Percentiles rank a stretch among this genome's conserved stretches.
These are phyloP conservation scores for Aethes cnicana DNA, from an alignment of 2,888 invertebrate species.

Conservation along the genomic window DNA sequence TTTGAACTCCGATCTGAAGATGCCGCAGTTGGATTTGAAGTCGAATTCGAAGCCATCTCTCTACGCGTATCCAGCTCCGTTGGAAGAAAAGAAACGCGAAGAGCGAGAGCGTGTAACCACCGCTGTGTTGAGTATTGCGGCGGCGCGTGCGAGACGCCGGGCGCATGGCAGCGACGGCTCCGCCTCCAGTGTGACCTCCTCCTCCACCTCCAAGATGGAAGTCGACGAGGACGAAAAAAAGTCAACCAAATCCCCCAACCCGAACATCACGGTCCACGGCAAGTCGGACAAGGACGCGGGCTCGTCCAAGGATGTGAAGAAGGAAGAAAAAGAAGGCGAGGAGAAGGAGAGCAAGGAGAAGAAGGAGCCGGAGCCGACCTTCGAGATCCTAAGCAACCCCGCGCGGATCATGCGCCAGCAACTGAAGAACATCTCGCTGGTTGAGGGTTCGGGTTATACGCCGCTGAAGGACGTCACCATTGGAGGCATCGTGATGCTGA, in stretches of 20 bases:
- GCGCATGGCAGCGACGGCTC: slow-evolving; percentile 87
- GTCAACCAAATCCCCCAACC: slow-evolving; percentile 72
- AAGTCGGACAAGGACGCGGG: slow-evolving; percentile 70
- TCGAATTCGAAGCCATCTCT: slow-evolving; percentile 97
- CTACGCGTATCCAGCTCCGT: slow-evolving; percentile 97
- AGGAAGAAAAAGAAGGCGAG: slow-evolving; percentile 78
- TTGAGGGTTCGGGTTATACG: slow-evolving; percentile 90
- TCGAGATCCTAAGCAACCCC: slow-evolving; percentile 96
- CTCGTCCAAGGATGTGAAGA: slow-evolving; percentile 75
- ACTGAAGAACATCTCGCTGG: slow-evolving; percentile 88
- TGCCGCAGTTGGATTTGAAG: slow-evolving; percentile 95
- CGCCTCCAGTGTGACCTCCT: slow-evolving; percentile 77
- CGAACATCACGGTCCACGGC: slow-evolving; percentile 76
- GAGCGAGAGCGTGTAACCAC: slow-evolving; percentile 98
- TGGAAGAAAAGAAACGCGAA: slow-evolving; percentile 99
- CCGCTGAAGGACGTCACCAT: slow-evolving; percentile 96
- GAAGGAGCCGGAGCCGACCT: slow-evolving; percentile 95
- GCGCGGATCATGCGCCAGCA: slow-evolving; percentile 97
- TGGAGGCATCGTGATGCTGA: slow-evolving; percentile 98
- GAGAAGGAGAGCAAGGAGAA: slow-evolving; percentile 74
- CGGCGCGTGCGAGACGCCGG: slow-evolving; percentile 94
- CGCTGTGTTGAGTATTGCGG: slow-evolving; percentile 96
- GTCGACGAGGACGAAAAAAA: slow-evolving; percentile 87
- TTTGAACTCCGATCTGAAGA: slow-evolving; percentile 94
- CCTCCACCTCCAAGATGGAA: slow-evolving; percentile 92